phyloP scores from a whole-genome alignment of 2,888 invertebrate species.

The Eudasyphora cyanicolor region DNA sequence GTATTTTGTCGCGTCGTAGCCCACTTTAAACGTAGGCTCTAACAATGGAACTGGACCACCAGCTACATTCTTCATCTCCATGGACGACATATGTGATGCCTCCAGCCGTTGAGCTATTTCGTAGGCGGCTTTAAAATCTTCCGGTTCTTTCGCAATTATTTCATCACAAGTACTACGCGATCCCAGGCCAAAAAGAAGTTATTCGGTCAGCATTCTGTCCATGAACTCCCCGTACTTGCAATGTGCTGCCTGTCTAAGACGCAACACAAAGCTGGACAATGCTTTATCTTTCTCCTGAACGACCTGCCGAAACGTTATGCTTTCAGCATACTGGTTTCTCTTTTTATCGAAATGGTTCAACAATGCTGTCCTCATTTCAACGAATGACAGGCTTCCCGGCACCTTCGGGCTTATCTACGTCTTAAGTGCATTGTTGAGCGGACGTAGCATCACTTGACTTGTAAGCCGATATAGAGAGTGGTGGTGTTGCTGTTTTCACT shows the following conservation, averaged over 20 bases:
- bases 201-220: constrained; percentile 59
- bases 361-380: constrained; percentile 12
- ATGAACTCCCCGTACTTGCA: constrained; percentile 57
- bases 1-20: background rate
- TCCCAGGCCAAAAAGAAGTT: constrained; percentile 54
- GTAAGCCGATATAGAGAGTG: constrained; percentile 8
- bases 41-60: background rate
- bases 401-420: background rate
- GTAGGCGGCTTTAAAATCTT: too few relatives aligned
- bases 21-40: background rate
- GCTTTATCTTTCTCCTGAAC: constrained; percentile 29
- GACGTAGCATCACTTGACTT: constrained; percentile 3
- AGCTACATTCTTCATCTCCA: background rate
- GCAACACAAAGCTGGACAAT: constrained; percentile 49
- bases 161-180: background rate
- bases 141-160: background rate
- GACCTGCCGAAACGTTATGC: constrained; percentile 44
- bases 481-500: background rate
- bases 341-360: constrained; percentile 7
- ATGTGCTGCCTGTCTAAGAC: constrained; percentile 50
- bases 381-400: background rate
- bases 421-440: constrained; percentile 6
- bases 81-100: background rate
- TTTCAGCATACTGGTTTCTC: constrained; percentile 28
- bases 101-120: background rate